Percentiles rank a stretch among this genome's conserved stretches.
Evolutionary conservation across 2,888 invertebrate species (phyloP).

Genomic region (Cynaeus angustus): DNA sequence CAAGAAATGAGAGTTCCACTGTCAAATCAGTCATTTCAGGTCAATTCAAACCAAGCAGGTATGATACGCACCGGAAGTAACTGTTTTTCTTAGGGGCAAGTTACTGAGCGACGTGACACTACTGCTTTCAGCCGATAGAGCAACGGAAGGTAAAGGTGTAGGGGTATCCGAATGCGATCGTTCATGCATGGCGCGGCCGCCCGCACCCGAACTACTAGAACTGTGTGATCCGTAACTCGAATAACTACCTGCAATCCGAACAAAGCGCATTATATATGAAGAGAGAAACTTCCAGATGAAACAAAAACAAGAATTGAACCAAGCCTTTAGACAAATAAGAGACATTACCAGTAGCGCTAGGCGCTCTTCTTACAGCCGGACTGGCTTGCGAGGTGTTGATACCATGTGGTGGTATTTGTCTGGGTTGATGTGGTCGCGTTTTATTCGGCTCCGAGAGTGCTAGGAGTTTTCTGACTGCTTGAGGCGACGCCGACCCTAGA

Average conservation of each 20-base stretch:
- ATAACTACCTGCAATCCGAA: conserved; percentile 69
- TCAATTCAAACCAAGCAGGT: conserved; percentile 8
- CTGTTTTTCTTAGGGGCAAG: conserved; percentile 89
- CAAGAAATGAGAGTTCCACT: not conserved
- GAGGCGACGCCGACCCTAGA: conserved; percentile 94
- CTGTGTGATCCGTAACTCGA: conserved; percentile 75
- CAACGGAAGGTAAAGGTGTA: conserved; percentile 88
- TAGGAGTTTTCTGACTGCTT: conserved; percentile 96
- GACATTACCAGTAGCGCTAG: conserved; percentile 70
- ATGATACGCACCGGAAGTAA: conserved; percentile 77
- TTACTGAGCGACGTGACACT: conserved; percentile 95
- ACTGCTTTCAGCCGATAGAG: conserved; percentile 95
- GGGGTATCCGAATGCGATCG: conserved; percentile 93
- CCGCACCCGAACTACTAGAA: conserved; percentile 69
- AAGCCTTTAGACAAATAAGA: conserved; percentile 5
- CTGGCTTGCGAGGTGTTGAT: conserved; percentile 78
- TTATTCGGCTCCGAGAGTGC: conserved; percentile 92
- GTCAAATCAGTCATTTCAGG: not conserved
- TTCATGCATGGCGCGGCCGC: conserved; percentile 84
- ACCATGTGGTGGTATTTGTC: conserved; percentile 75
- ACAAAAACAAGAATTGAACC: conserved; percentile 20
- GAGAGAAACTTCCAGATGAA: conserved; percentile 15
- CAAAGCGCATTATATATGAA: conserved; percentile 38
- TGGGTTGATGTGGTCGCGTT: conserved; percentile 90
- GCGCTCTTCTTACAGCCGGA: conserved; percentile 75